phyloP scores from a whole-genome alignment of 2,113 vertebrate species.

The Laterallus jamaicensis region DNA sequence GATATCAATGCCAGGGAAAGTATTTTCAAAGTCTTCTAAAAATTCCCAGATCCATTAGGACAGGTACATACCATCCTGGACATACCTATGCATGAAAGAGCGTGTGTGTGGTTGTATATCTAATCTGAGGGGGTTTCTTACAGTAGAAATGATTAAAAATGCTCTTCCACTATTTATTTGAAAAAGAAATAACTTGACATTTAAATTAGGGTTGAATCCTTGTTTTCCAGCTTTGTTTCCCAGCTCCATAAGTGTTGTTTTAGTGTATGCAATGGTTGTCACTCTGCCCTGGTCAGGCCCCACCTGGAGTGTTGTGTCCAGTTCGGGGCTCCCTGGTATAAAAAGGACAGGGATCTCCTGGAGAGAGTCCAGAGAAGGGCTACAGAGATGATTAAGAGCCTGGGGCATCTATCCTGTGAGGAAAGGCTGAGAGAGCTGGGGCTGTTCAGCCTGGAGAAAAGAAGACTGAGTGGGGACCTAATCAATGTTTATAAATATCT shows the following conservation, averaged over 20 bases:
- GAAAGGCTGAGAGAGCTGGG: too few species aligned
- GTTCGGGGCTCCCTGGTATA: too few species aligned
- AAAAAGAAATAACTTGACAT: neutral
- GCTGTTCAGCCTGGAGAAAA: too few species aligned
- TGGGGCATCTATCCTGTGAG: too few species aligned
- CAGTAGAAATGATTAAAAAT: neutral
- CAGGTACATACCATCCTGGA: neutral
- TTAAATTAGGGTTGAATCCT: neutral
- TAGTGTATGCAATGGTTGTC: neutral
- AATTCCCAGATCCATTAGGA: neutral
- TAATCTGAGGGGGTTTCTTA: neutral
- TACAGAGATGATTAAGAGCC: too few species aligned
- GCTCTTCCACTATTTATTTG: neutral
- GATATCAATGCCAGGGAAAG: neutral
- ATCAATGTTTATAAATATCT: too few species aligned
- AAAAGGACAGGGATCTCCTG: too few species aligned
- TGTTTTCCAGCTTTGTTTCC: neutral
- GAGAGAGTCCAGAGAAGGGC: too few species aligned
- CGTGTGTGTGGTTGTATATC: accelerated
- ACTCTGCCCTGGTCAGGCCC: too few species aligned
- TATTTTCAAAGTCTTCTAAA: neutral
- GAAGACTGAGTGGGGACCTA: too few species aligned
- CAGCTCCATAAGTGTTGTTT: neutral
- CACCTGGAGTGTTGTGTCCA: too few species aligned
- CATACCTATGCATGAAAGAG: neutral